Evolutionary conservation across 2,113 vertebrate species (phyloP).

Genomic region (Chloroceryle aenea): DNA sequence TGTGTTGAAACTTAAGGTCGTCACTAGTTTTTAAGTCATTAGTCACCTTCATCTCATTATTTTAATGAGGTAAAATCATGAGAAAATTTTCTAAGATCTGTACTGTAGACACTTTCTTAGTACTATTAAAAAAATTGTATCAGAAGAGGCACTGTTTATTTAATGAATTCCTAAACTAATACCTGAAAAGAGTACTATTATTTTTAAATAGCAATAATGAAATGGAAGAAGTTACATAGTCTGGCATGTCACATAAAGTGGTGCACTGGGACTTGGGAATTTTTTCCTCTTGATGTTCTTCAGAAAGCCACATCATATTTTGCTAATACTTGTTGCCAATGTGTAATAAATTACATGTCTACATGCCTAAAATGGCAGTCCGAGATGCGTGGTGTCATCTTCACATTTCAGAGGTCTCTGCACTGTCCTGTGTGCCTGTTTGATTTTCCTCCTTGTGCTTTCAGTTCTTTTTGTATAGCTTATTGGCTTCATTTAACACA

Average conservation of each 20-base stretch:
- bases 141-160: neutral
- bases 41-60: neutral
- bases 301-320: neutral
- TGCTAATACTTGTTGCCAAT: neutral
- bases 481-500: neutral
- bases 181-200: neutral
- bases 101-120: neutral
- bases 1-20: neutral
- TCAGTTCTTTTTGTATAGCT: neutral
- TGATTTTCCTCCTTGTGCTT: conserved; percentile 14
- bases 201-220: neutral
- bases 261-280: neutral
- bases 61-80: neutral
- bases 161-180: neutral
- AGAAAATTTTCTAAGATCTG: neutral
- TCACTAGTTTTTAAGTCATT: neutral
- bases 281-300: neutral
- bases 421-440: neutral
- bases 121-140: neutral
- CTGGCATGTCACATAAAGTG: neutral
- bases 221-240: neutral
- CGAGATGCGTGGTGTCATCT: neutral
- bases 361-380: neutral
- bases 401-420: neutral
- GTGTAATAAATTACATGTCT: neutral